These are phyloP conservation scores for Chascanopsetta lugubris DNA, from an alignment of 2,113 vertebrate species.

Conservation along the genomic window DNA sequence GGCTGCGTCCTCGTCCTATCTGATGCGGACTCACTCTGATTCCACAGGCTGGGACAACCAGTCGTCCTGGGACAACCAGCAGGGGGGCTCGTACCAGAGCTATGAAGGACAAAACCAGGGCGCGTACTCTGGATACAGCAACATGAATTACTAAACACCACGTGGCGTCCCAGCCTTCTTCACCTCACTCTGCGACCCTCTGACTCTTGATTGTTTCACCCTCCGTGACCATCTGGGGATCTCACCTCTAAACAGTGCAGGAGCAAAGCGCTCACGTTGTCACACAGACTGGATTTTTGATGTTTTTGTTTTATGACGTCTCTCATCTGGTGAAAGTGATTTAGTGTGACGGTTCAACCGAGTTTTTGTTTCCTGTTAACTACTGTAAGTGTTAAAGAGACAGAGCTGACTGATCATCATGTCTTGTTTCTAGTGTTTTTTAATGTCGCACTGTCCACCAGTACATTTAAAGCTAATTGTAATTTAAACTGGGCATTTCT, in stretches of 20 bases:
- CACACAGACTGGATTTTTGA: slow-evolving; percentile 16
- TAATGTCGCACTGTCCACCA: slow-evolving; percentile 28
- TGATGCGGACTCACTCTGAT: slow-evolving; percentile 1
- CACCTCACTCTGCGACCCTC: not conserved
- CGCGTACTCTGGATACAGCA: slow-evolving; percentile 58
- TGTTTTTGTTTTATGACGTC: slow-evolving; percentile 16
- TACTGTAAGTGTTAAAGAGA: not conserved
- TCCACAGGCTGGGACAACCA: slow-evolving; percentile 68
- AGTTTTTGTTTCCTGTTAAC: slow-evolving; percentile 10
- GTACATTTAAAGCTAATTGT: slow-evolving; percentile 39
- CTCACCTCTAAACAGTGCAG: slow-evolving; percentile 7
- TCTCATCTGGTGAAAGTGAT: slow-evolving; percentile 9
- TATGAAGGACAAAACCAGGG: slow-evolving; percentile 52
- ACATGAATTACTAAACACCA: slow-evolving; percentile 51
- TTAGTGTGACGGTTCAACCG: not conserved
- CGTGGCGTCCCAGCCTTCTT: not conserved
- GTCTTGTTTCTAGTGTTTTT: slow-evolving; percentile 27
- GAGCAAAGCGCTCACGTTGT: slow-evolving; percentile 18
- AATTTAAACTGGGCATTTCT: slow-evolving; percentile 35
- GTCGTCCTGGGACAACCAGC: slow-evolving; percentile 60
- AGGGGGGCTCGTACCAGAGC: slow-evolving; percentile 52
- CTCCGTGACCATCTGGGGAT: slow-evolving; percentile 3
- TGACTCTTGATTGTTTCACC: slow-evolving; percentile 8
- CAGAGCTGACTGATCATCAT: slow-evolving; percentile 11
- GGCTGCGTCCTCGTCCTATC: not conserved